These are phyloP conservation scores for Drosophila peninsularis DNA, from an alignment of 2,888 invertebrate species.

Conservation along the genomic window DNA sequence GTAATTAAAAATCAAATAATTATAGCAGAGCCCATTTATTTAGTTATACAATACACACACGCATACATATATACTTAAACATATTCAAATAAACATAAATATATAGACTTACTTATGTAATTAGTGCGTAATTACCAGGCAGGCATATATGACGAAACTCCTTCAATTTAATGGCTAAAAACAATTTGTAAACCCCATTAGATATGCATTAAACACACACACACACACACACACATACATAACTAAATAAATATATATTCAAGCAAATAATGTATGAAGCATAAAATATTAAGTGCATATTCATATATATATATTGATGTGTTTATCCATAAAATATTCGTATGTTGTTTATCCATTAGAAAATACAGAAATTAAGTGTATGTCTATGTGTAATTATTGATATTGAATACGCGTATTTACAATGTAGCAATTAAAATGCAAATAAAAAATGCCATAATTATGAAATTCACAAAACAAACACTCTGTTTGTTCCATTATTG, in stretches of 20 bases:
- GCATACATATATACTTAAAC: constrained; percentile 5
- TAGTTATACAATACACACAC: constrained; percentile 51
- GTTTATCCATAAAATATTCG: constrained; percentile 39
- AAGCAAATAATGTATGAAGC: constrained; percentile 29
- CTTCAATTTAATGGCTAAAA: constrained; percentile 64
- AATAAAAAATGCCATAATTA: constrained; percentile 80
- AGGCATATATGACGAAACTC: constrained; percentile 68
- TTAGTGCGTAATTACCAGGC: constrained; percentile 52
- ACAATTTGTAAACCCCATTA: constrained; percentile 40
- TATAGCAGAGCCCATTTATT: constrained; percentile 44
- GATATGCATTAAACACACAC: constrained; percentile 48
- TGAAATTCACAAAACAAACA: constrained; percentile 65
- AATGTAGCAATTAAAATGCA: constrained; percentile 76
- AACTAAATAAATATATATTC: constrained; percentile 15
- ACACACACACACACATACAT: constrained; percentile 2
- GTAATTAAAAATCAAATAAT: constrained; percentile 59
- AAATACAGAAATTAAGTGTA: constrained; percentile 54
- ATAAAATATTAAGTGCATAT: constrained; percentile 51
- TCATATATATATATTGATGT: constrained; percentile 22
- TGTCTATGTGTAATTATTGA: constrained; percentile 80
- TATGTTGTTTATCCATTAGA: constrained; percentile 70
- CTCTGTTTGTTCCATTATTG: constrained; percentile 3
- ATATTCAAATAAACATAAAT: neutral
- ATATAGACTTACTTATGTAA: constrained; percentile 25
- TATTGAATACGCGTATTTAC: constrained; percentile 73